phyloP scores from a whole-genome alignment of 2,888 invertebrate species.

The Teinopalpus imperialis region DNA sequence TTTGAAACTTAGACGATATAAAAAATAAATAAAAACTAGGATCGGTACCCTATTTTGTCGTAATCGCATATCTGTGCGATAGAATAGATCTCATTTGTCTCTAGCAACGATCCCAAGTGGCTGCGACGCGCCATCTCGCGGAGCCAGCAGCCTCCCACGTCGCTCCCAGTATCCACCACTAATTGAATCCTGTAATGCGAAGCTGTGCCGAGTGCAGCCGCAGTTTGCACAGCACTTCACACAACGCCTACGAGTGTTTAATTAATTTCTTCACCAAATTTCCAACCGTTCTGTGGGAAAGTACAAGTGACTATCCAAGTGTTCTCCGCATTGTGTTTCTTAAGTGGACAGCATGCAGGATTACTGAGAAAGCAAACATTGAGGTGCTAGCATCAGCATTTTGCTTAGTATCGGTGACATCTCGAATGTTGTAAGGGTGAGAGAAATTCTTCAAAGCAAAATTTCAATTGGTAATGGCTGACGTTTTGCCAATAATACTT shows the following conservation, averaged over 20 bases:
- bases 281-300: constrained; percentile 17
- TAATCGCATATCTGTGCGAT: too few relatives aligned
- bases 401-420: constrained; percentile 3
- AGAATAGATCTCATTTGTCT: too few relatives aligned
- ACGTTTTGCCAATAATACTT: neutral
- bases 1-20: too few relatives aligned
- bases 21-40: too few relatives aligned
- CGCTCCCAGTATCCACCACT: constrained; percentile 21
- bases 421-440: neutral
- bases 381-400: constrained; percentile 13
- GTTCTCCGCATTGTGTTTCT: constrained; percentile 18
- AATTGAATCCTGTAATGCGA: constrained; percentile 34
- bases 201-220: constrained; percentile 31
- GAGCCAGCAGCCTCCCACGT: constrained; percentile 9
- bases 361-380: constrained; percentile 14
- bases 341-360: constrained; percentile 19
- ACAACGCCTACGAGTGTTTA: constrained; percentile 25
- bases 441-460: neutral
- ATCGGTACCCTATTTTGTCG: too few relatives aligned
- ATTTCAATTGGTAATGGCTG: neutral
- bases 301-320: constrained; percentile 13
- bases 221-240: constrained; percentile 34
- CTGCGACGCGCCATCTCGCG: neutral
- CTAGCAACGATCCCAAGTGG: neutral
- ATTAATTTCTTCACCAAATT: constrained; percentile 26